Percentiles rank a stretch among this genome's conserved stretches.
Conservation (phyloP, 2,113 vertebrate genomes). For the Piprites chloris region DNA sequence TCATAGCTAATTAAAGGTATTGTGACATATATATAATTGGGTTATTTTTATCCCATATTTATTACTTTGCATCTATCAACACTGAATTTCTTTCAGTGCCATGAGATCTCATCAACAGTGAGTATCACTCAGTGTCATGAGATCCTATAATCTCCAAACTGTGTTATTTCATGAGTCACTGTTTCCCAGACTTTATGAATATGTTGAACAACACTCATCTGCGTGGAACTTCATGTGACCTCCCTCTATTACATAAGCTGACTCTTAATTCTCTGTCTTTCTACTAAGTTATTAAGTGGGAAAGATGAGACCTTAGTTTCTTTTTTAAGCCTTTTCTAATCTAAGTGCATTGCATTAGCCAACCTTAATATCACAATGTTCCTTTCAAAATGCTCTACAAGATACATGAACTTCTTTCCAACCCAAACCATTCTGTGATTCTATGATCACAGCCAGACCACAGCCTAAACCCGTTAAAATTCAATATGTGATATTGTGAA, state of each 20-base stretch:
- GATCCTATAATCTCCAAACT: background rate
- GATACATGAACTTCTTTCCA: background rate
- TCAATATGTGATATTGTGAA: background rate
- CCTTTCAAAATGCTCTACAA: background rate
- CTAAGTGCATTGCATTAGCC: background rate
- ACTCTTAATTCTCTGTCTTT: background rate
- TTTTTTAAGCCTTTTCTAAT: background rate
- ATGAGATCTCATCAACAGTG: background rate
- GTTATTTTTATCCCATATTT: conserved; percentile 27
- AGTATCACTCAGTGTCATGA: conserved; percentile 45
- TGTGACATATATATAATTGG: background rate
- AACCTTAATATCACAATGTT: background rate
- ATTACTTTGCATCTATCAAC: conserved; percentile 11
- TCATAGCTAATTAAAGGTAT: conserved; percentile 8
- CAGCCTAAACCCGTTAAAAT: background rate
- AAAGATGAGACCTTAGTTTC: background rate
- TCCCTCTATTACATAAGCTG: background rate
- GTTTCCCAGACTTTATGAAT: conserved; percentile 30
- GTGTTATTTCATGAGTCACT: conserved; percentile 46
- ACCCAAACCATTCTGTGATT: background rate
- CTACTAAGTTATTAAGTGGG: background rate
- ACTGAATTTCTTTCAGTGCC: conserved; percentile 36
- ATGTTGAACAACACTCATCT: background rate
- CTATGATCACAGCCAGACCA: background rate
- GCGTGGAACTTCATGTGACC: background rate